Evolutionary conservation across 1,140 invertebrate genomes (phyloP).

Genomic region (Pseudoatta argentina): DNA sequence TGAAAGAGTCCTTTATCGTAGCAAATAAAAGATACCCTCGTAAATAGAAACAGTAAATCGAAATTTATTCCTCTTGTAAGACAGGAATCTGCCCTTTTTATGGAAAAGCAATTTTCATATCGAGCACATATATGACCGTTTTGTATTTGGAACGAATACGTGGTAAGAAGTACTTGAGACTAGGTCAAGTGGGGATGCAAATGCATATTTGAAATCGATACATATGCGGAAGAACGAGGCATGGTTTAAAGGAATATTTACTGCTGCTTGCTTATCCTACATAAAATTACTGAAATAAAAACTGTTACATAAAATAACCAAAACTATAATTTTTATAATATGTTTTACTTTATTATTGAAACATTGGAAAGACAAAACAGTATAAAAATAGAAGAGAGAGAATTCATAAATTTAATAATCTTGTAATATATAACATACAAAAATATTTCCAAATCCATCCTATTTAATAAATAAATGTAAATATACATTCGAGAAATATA

Average conservation of each 20-base stretch:
- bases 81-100: constrained; percentile 1
- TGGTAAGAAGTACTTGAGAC: constrained; percentile 17
- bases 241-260: constrained; percentile 30
- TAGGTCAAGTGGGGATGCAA: constrained; percentile 50
- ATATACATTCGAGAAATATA: neutral
- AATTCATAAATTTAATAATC: neutral
- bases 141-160: constrained; percentile 45
- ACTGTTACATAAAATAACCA: neutral
- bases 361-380: neutral
- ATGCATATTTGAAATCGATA: constrained; percentile 51
- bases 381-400: neutral
- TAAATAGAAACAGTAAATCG: constrained; percentile 53
- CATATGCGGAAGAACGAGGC: constrained; percentile 27
- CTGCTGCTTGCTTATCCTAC: neutral
- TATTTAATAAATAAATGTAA: constrained; percentile 15
- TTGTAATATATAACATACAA: neutral
- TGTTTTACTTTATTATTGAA: neutral
- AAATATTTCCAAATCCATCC: neutral
- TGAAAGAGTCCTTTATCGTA: constrained; percentile 4
- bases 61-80: constrained; percentile 31
- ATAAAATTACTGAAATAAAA: neutral
- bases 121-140: constrained; percentile 26
- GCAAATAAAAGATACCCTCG: neutral
- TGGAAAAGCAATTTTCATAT: constrained; percentile 48
- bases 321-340: neutral